These are phyloP conservation scores for Herpetotheres cachinnans DNA, from an alignment of 2,113 vertebrate species.

Conservation along the genomic window DNA sequence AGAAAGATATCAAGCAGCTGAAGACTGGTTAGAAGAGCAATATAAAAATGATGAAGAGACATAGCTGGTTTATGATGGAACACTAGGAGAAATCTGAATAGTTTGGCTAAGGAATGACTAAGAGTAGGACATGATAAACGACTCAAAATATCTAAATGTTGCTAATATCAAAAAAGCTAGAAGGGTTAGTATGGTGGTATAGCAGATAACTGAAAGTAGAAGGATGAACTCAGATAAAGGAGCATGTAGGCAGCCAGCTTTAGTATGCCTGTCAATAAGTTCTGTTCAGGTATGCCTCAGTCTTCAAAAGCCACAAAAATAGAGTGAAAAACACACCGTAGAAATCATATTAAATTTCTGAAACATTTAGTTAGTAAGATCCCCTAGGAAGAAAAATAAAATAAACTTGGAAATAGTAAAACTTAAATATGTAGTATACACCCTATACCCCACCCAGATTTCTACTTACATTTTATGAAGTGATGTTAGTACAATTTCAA, in stretches of 20 bases:
- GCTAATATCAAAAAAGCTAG: neutral
- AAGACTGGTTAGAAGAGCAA: neutral
- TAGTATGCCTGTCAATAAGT: neutral
- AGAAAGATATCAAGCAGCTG: neutral
- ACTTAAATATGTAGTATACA: neutral
- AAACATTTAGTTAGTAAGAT: neutral
- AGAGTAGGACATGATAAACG: neutral
- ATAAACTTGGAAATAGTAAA: neutral
- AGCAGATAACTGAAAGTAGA: neutral
- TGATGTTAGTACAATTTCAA: neutral
- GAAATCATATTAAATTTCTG: neutral
- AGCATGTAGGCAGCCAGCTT: neutral
- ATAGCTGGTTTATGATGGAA: neutral
- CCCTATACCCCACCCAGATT: neutral
- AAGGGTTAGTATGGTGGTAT: neutral
- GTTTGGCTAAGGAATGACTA: neutral
- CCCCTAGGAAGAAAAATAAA: neutral
- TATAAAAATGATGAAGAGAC: neutral
- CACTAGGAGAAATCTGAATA: neutral
- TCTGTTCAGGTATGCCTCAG: neutral
- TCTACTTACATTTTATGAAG: neutral
- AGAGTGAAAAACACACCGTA: neutral
- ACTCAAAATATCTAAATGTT: neutral
- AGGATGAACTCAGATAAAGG: neutral
- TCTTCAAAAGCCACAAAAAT: neutral